Base-by-base conservation (phyloP, 2,888 invertebrate genomes). In the Athrips mouffetella region DNA sequence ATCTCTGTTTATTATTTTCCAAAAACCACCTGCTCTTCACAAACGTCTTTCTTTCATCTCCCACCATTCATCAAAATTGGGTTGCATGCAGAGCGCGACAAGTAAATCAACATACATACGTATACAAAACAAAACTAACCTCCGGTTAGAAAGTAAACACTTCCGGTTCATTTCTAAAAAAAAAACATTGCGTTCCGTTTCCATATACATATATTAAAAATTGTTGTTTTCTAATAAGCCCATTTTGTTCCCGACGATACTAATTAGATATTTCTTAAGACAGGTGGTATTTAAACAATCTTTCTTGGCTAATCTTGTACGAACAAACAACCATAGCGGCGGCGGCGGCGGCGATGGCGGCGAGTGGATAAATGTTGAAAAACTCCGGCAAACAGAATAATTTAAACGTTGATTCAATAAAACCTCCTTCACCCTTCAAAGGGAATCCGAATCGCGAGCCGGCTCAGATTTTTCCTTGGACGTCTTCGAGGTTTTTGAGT, bases 341-440 rank as follows among this genome's bases (percentile, higher is more conserved):
- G 55, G 54, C 60, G 58, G n/a, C n/a, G 20, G 21, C 39, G 23
- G 6, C 13, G 25, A 54, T 58, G 58, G 60, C 18, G 15, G 20
- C 11, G n/a, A 10, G 20, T 40, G 59, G 54, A 70, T 60, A 65
- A 74, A 75, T 71, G 66, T 68, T 73, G 71, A 73, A 73, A 72
- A 74, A 75, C 65, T 78, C 73, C 70, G 72, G 80, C 83, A 85
- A 82, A 82, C 82, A 75, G 80, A 82, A 84, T 84, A 80, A 80
- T 80, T 84, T 80, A 79, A 78, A 73, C 75, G 73, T 68, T 67
- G 72, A 67, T 73, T 72, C 72, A 70, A 71, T 73, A 70, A 71
- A 71, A 69, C 67, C 73, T 71, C 65, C 63, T 67, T 65, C 67
- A 62, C 73, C 73, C 76, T 76, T 78, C 77, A 73, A 73, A 76